Evolutionary conservation across 2,113 vertebrate genomes (phyloP).

Genomic region (Entomyzon cyanotis): DNA sequence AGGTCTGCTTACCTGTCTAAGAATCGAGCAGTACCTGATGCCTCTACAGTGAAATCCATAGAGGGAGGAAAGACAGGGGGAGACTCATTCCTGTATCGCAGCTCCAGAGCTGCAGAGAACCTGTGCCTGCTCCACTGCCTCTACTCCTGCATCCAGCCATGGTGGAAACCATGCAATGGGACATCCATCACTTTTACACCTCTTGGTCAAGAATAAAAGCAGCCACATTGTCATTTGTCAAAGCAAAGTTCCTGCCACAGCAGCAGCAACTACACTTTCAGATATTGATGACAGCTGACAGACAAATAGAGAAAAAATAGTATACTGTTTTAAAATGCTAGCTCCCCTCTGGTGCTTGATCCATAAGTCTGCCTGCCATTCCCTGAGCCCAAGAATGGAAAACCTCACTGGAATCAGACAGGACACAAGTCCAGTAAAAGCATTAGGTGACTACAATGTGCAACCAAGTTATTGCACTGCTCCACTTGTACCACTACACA

Average conservation of each 20-base stretch:
- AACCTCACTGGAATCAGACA: not conserved
- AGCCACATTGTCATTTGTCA: not conserved
- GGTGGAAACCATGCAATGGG: not conserved
- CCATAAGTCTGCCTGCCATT: not conserved
- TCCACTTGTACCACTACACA: not conserved
- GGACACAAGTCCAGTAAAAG: not conserved
- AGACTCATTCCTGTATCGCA: not conserved
- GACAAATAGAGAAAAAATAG: not conserved
- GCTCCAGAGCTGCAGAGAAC: not conserved
- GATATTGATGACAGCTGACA: not conserved
- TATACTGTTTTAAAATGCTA: not conserved
- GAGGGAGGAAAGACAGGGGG: not conserved
- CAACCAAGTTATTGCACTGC: not conserved
- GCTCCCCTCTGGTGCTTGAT: not conserved
- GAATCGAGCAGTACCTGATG: not conserved
- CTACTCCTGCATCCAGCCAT: not conserved
- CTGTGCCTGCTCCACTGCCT: not conserved
- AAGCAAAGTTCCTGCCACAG: not conserved
- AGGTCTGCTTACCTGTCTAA: not conserved
- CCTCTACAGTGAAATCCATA: not conserved
- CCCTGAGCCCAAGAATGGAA: not conserved
- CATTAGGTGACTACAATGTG: not conserved
- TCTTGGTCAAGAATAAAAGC: constrained; percentile 1
- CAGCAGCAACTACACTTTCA: not conserved
- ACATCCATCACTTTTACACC: not conserved